Evolutionary conservation across 2,888 invertebrate genomes (phyloP), one percentile per base, ranked within the genome.

Genomic region (Archips xylosteana): DNA sequence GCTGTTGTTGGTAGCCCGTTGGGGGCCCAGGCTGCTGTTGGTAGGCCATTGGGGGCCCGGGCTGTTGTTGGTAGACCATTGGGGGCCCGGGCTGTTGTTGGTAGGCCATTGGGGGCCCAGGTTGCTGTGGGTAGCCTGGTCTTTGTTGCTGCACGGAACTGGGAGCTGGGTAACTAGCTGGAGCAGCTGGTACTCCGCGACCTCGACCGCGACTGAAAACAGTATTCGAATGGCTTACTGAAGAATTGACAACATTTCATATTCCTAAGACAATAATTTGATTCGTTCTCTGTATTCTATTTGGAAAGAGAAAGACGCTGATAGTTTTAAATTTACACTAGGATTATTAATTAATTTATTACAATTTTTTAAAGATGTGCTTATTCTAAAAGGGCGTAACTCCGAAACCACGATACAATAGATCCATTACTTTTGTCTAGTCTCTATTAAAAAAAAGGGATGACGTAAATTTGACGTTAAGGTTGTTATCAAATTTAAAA

Each of bases 51-150:
- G 51, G 61, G 0, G 66, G 69, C n/a, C 23, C 62, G 9, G 60
- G 32, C 34, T 71, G 71, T 4, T 39, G 74, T 8, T 64, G 63
- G 34, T 57, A 23, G 5, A 34, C 36, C 39, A 39, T 39, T 39
- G 39, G 39, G 39, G 39, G 39, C 39, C 39, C 59, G 3, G 34
- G 59, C 8, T 54, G 49, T 49, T 49, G 51, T 4, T 34, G 59
- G 36, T 36, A 8, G 10, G 36, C 45, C 23, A 54, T 54, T 13
- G 51, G 61, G 0, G 66, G 69, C n/a, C 23, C 62, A 9, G 60
- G 32, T 34, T 71, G 71, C 3, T 39, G 74, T 9, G 67, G 63
- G 34, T 57, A 23, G 5, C 45, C 36, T n/a, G 67, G 68, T 51
- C 51, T 32, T 63, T 51, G 32, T 15, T 15, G 54, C 13, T 49